Evolutionary conservation across 2,113 vertebrate species (phyloP), one percentile per base, ranked within the genome.

Genomic region (Zapornia atra): DNA sequence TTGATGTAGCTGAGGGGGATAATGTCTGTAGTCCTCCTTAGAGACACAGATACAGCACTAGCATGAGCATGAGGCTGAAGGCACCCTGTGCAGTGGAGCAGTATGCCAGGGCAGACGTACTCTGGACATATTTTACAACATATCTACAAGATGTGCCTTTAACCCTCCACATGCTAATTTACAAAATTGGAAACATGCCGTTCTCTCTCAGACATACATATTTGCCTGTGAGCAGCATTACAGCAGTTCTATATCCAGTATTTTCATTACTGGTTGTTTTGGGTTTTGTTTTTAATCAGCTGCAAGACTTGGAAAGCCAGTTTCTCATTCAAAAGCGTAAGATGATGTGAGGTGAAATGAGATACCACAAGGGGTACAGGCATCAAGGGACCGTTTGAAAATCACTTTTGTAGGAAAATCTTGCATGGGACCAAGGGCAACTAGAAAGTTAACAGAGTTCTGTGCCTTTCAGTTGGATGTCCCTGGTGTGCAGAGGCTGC

Each of bases 391-490:
- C 4, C 14, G 15, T 60, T 64, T 92, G 70, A 87, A 76, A 92
- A 87, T 54, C 25, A 48, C 5, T 79, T 92, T 10, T 14, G 4
- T 21, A 44, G 61, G 29, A 8, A 92, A 57, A 84, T 40, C 21
- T 65, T 69, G 5, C 31, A 38, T 33, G 13, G 25, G 15, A 56
- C 21, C 17, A 66, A 59, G 11, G 28, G 12, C 5, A 65, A 42
- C 21, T n/a, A 57, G 24, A 28, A 85, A 36, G 38, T 70, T 63
- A 17, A 0, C 10, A 42, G 22, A 78, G 6, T 72, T 72, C 40
- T 26, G 2, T 18, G 15, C 5, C 44, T 65, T 88, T 87, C 44
- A 46, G 56, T 22, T 2, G 0, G 19, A 69, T 0, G 4, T 6
- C 8, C 73, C 15, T 24, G 8, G 2, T 8, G 10, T 21, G 9